Percentiles rank a stretch among this genome's conserved stretches.
phyloP scores from a whole-genome alignment of 2,888 invertebrate species.

The Suillia variegata region DNA sequence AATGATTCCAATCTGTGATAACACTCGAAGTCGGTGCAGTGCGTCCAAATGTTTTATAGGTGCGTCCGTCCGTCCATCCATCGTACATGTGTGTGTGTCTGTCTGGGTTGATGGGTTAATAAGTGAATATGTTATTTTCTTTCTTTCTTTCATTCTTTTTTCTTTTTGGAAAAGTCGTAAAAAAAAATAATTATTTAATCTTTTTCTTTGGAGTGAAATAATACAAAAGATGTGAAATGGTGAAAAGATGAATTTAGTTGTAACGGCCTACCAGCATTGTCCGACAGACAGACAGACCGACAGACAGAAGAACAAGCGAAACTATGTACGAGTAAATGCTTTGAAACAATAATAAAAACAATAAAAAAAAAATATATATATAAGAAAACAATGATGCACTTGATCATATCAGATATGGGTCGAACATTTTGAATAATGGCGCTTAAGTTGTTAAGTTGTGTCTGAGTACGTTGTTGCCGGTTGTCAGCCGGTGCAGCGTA shows the following conservation, averaged over 20 bases:
- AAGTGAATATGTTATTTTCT: background rate
- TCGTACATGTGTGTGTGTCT: background rate
- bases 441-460: too few relatives aligned
- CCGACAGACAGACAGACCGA: too few relatives aligned
- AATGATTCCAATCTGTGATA: background rate
- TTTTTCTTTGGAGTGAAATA: background rate
- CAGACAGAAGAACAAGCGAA: too few relatives aligned
- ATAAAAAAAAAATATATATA: background rate
- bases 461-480: too few relatives aligned
- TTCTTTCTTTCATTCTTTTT: too few relatives aligned
- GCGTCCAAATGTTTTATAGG: background rate
- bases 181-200: background rate
- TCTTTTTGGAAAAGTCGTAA: background rate
- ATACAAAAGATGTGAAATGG: background rate
- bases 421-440: background rate
- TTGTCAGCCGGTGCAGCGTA: too few relatives aligned
- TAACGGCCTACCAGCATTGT: too few relatives aligned
- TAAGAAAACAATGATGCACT: background rate
- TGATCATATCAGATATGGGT: background rate
- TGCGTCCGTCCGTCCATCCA: background rate
- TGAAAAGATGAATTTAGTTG: too few relatives aligned
- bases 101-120: background rate
- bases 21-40: background rate
- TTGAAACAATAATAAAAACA: background rate
- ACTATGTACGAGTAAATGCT: background rate